phyloP scores from a whole-genome alignment of 2,797 vertebrate species.

The Buceros bicornis region DNA sequence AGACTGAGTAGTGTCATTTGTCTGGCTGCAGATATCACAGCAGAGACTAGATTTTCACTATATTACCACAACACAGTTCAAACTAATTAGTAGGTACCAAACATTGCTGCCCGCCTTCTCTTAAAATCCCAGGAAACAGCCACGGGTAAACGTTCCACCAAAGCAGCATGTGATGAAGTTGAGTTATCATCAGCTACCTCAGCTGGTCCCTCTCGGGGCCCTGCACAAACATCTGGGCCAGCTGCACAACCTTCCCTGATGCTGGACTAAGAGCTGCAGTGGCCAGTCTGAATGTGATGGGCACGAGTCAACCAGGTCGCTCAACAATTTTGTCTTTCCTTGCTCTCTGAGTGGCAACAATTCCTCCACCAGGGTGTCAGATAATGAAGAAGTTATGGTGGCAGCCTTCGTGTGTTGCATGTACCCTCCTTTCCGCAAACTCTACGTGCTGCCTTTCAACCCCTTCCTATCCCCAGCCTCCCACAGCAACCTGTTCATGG shows the following conservation, averaged over 20 bases:
- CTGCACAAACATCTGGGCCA: background rate
- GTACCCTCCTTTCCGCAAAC: background rate
- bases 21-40: conserved; percentile 54
- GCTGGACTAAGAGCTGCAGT: accelerated
- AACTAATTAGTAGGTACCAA: conserved; percentile 55
- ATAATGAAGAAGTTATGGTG: background rate
- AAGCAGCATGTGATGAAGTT: background rate
- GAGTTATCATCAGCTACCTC: background rate
- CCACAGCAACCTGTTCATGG: background rate
- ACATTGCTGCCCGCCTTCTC: background rate
- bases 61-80: conserved; percentile 38
- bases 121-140: background rate
- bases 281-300: background rate
- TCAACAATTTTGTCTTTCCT: background rate
- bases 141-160: background rate
- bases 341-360: background rate
- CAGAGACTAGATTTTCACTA: conserved; percentile 60
- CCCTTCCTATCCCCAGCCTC: background rate
- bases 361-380: background rate
- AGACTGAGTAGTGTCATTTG: conserved; percentile 46
- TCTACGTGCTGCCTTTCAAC: background rate
- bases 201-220: background rate
- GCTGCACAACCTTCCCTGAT: background rate
- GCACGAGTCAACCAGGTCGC: background rate
- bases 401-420: background rate